A percentile compares a stretch with the other conserved stretches of the same genome.
Evolutionary conservation across 2,797 vertebrate species (phyloP).

Genomic region (Delichon dasypus): DNA sequence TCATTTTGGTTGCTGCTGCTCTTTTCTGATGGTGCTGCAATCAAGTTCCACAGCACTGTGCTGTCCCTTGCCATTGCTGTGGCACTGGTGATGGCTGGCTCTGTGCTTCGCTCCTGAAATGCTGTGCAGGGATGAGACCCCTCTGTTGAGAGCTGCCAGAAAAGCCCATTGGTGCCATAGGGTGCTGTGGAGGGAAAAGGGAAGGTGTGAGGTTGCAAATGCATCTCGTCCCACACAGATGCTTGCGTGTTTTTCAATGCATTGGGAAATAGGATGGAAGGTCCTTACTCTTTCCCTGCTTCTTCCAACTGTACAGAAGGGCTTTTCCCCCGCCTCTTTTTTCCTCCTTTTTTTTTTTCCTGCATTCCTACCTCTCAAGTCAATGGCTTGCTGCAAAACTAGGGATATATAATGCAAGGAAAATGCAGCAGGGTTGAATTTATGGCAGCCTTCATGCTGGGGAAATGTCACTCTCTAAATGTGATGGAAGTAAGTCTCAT

Average conservation of each 20-base stretch:
- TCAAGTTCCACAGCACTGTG: rapidly evolving
- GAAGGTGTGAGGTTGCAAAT: neutral
- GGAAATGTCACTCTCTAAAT: neutral
- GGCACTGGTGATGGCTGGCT: neutral
- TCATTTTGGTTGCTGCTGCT: neutral
- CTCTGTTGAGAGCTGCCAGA: neutral
- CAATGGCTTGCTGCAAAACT: neutral
- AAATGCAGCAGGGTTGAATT: neutral
- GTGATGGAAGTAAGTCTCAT: neutral
- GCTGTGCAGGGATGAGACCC: neutral
- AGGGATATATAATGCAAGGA: neutral
- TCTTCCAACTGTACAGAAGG: neutral
- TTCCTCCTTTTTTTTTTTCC: neutral
- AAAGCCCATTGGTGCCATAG: neutral
- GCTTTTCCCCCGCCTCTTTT: neutral
- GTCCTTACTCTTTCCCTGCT: neutral
- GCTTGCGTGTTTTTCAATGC: neutral
- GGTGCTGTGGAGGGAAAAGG: neutral
- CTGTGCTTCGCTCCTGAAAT: rapidly evolving
- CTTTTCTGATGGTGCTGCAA: neutral
- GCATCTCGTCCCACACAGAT: neutral
- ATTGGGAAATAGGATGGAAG: neutral
- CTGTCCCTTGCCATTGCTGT: neutral
- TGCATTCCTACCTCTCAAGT: neutral
- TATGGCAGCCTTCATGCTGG: neutral